Percentiles rank a stretch among this genome's conserved stretches.
These are phyloP conservation scores for Troglohyphantes excavatus DNA, from an alignment of 2,888 invertebrate genomes.

Conservation along the genomic window DNA sequence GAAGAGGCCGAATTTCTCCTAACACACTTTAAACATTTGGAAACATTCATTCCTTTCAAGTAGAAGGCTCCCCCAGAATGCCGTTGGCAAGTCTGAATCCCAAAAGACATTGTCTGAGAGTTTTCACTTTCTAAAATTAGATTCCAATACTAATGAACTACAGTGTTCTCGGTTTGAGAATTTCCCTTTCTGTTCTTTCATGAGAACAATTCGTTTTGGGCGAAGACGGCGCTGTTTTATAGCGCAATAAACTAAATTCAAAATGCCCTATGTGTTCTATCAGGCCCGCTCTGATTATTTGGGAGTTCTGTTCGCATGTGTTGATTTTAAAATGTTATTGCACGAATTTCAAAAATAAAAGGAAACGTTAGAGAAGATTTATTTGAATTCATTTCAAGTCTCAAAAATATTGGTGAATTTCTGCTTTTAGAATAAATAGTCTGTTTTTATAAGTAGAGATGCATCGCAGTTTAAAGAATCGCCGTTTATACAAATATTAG, in stretches of 20 bases:
- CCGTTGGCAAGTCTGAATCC: constrained; percentile 48
- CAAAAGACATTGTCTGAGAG: constrained; percentile 32
- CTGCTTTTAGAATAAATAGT: too few species aligned
- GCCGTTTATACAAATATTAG: too few species aligned
- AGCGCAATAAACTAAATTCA: constrained; percentile 14
- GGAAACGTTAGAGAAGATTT: background rate
- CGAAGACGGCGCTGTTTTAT: background rate
- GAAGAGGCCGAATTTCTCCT: constrained; percentile 10
- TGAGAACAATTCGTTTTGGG: constrained; percentile 35
- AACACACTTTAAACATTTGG: constrained; percentile 10
- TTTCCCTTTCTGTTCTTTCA: constrained; percentile 26
- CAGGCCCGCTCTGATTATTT: background rate
- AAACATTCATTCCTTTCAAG: constrained; percentile 15
- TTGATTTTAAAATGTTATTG: background rate
- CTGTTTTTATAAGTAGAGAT: too few species aligned
- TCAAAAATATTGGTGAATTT: too few species aligned
- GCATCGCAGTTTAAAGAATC: too few species aligned
- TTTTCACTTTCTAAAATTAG: constrained; percentile 62
- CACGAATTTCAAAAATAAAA: background rate
- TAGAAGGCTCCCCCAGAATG: constrained; percentile 23
- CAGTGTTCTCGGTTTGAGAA: constrained; percentile 18
- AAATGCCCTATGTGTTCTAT: background rate
- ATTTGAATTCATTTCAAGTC: too few species aligned
- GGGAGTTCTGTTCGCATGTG: background rate
- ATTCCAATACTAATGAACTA: constrained; percentile 60